These are phyloP conservation scores for Auanema sp. DNA, from an alignment of 2,888 invertebrate species.

Conservation along the genomic window DNA sequence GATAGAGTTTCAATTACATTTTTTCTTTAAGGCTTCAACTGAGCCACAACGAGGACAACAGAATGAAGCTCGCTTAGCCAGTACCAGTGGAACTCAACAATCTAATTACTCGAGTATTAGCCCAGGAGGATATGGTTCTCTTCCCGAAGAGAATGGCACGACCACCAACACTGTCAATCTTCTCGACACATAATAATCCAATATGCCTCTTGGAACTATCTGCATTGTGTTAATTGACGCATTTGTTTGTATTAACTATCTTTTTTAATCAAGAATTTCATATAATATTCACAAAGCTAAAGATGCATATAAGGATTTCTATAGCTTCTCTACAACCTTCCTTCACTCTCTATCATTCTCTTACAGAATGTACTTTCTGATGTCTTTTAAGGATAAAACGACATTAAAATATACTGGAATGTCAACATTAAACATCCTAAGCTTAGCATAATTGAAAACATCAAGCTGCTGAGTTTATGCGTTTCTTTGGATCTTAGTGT, in stretches of 20 bases:
- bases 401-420: no score
- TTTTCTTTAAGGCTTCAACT: conserved; percentile 24
- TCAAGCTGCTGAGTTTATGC: no score
- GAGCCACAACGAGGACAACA: conserved; percentile 8
- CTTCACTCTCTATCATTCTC: conserved; percentile 13
- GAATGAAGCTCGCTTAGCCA: conserved; percentile 47
- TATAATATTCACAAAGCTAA: not conserved
- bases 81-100: conserved; percentile 21
- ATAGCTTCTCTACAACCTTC: no score
- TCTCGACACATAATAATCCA: conserved; percentile 32
- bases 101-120: conserved; percentile 51
- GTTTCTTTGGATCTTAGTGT: no score
- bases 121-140: conserved; percentile 4
- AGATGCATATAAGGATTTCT: no score
- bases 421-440: no score
- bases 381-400: no score
- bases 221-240: no score
- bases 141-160: conserved; percentile 13
- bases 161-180: conserved; percentile 35
- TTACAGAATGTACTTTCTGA: no score
- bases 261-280: not conserved
- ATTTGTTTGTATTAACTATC: not conserved
- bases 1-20: not conserved
- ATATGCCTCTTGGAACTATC: no score
- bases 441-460: no score